A percentile compares a stretch with the other conserved stretches of the same genome.
Evolutionary conservation across 2,113 vertebrate species (phyloP).

Genomic region (Rhodinocichla rosea): DNA sequence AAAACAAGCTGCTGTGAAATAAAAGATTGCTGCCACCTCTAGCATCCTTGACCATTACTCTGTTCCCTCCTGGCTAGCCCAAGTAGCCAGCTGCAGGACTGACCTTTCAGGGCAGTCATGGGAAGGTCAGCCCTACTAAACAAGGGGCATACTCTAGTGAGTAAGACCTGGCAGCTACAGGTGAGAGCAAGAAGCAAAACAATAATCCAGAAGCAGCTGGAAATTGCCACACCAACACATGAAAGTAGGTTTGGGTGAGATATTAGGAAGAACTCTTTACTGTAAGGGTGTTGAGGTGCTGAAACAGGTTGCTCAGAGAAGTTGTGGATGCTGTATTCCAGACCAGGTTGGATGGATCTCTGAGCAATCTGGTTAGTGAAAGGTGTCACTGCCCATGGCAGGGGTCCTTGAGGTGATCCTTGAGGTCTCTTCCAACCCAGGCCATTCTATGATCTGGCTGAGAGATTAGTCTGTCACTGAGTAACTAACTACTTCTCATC

Average conservation of each 20-base stretch:
- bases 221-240: not conserved
- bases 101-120: not conserved
- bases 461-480: not conserved
- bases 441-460: not conserved
- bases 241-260: not conserved
- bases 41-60: not conserved
- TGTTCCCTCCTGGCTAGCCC: not conserved
- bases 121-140: not conserved
- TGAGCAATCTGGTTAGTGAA: not conserved
- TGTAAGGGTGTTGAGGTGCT: rapidly evolving
- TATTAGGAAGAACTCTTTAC: not conserved
- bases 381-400: not conserved
- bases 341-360: not conserved
- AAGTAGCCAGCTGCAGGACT: not conserved
- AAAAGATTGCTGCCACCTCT: not conserved
- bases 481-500: not conserved
- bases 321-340: not conserved
- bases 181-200: not conserved
- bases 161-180: not conserved
- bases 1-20: not conserved
- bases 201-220: not conserved
- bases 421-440: not conserved
- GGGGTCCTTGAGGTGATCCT: not conserved
- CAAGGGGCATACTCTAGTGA: rapidly evolving
- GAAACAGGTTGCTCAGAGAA: not conserved